A percentile compares a stretch with the other conserved stretches of the same genome.
Conservation (phyloP, 1,140 invertebrate genomes). For the Adelges cooleyi region DNA sequence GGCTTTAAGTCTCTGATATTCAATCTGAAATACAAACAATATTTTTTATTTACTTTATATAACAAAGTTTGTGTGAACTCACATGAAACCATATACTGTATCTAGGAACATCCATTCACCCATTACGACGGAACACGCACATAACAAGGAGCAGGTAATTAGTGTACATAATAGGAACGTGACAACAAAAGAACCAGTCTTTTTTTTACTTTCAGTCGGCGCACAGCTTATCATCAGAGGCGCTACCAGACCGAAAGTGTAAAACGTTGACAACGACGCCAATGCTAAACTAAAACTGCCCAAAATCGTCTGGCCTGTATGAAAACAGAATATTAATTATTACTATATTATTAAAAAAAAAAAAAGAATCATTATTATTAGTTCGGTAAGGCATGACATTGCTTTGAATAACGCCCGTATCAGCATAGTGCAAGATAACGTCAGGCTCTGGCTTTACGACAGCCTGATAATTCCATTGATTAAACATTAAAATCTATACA, state of each 20-base stretch:
- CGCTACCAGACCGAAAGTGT: conserved; percentile 71
- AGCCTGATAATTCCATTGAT: too few species aligned
- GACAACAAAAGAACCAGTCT: conserved; percentile 41
- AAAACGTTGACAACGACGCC: conserved; percentile 71
- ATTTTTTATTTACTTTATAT: too few species aligned
- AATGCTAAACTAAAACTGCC: conserved; percentile 58
- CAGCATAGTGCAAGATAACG: too few species aligned
- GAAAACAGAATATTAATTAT: too few species aligned
- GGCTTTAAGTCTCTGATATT: conserved; percentile 87
- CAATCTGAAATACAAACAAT: conserved; percentile 45
- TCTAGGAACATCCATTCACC: conserved; percentile 60
- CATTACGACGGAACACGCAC: neutral
- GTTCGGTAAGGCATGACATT: too few species aligned
- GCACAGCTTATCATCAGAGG: conserved; percentile 44
- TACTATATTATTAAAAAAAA: too few species aligned
- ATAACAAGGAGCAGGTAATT: conserved; percentile 27
- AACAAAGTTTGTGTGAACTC: conserved; percentile 38
- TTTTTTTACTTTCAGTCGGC: conserved; percentile 36
- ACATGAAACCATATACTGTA: conserved; percentile 76
- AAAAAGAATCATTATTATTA: too few species aligned
- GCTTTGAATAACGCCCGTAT: too few species aligned
- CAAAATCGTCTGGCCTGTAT: conserved; percentile 39
- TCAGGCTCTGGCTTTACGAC: too few species aligned
- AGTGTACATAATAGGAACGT: conserved; percentile 35
- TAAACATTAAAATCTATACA: too few species aligned